Base-by-base conservation (phyloP, 2,113 vertebrate species). In the Clinocottus analis region DNA sequence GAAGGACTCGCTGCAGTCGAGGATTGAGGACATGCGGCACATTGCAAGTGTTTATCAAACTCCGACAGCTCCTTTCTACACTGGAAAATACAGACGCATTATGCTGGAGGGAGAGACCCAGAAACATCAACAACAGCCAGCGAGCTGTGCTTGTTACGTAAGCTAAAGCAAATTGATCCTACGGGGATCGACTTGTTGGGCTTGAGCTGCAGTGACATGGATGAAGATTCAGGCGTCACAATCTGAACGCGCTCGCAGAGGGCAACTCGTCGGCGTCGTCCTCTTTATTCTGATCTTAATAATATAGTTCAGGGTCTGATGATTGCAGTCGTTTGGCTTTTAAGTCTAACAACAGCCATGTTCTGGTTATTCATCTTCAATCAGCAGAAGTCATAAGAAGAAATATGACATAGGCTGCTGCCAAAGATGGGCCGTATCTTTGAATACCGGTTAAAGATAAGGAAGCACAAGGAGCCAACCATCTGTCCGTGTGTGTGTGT, bases 91-190 rank as follows among this genome's bases (percentile, higher is more conserved):
- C 76, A 67, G 75, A 45, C 67, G 29, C 76, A 70, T 89, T 72
- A 69, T 76, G 79, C 85, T 79, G 77, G 60, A 81, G 63, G 85
- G 76, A 84, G 78, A 89, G 72, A 89, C 77, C 83, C 80, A 90
- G 79, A 90, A 87, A 87, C 82, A 86, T 78, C 80, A 79, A 83
- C 83, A 77, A 69, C 77, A 80, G 75, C 69, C 87, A 60, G 49
- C 79, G 43, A 80, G 56, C 80, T n/a, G 68, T n/a, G 62, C 37
- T 56, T 72, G 75, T 92, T 89, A 87, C 58, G 82, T 83, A 87
- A 90, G 74, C 82, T 79, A 80, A 81, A 85, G 87, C 82, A 72
- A 86, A 88, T 77, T 60, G 78, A 90, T 90, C 84, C 80, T 64
- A 59, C 71, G 79, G 70, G 85, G 85, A 86, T 88, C 65, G 43